Conservation (phyloP, 1,140 invertebrate species). For the Nymphalis io region DNA sequence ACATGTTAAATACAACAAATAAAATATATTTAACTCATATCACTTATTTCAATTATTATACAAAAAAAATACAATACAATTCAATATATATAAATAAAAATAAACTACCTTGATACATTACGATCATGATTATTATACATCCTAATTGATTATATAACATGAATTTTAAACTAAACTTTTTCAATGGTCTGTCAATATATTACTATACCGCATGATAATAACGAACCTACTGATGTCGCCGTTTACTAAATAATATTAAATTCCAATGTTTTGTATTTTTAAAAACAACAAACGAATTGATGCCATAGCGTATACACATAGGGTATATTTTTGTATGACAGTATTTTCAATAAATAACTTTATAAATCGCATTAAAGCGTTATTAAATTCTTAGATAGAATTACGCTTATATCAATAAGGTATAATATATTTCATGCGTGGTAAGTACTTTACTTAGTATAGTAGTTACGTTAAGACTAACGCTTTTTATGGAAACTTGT, state of each 20-base stretch:
- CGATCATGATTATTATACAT: background rate
- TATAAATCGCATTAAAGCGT: constrained; percentile 8
- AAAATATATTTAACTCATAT: too few species aligned
- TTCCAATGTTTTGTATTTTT: background rate
- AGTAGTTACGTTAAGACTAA: background rate
- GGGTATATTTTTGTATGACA: background rate
- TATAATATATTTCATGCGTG: constrained; percentile 14
- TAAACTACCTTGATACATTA: background rate
- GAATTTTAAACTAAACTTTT: background rate
- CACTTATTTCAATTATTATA: background rate
- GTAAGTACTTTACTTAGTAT: constrained; percentile 12
- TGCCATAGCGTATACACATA: background rate
- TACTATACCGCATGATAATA: background rate
- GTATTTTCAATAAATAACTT: background rate
- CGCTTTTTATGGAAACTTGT: constrained; percentile 3
- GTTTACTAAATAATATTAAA: constrained; percentile 14
- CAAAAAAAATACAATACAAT: background rate
- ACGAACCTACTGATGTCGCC: constrained; percentile 6
- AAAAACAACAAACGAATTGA: background rate
- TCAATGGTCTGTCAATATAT: background rate
- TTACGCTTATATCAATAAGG: constrained; percentile 9
- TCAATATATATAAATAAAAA: background rate
- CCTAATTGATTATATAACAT: background rate
- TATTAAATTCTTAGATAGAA: constrained; percentile 29
- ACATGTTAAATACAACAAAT: too few species aligned